A percentile compares a stretch with the other conserved stretches of the same genome.
Evolutionary conservation across 2,797 vertebrate species (phyloP).

Genomic region (Sebastes nivosus): DNA sequence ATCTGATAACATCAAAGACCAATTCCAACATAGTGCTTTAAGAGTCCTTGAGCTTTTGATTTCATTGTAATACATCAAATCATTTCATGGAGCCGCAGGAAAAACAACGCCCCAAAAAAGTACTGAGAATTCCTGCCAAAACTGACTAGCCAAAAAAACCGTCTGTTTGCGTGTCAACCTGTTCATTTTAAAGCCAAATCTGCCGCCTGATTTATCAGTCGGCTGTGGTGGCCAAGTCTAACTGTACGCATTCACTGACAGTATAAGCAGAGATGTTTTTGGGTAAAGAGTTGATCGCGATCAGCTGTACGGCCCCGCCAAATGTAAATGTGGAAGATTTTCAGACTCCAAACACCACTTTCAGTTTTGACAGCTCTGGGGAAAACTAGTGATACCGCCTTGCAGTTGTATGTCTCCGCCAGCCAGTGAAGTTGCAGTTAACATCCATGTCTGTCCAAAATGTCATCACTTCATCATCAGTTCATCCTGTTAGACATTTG

Average conservation of each 20-base stretch:
- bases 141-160: neutral
- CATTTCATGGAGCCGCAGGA: neutral
- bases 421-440: too few relatives aligned
- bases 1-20: constrained; percentile 13
- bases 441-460: too few relatives aligned
- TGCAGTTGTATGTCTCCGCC: too few relatives aligned
- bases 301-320: neutral
- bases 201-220: neutral
- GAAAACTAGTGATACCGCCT: too few relatives aligned
- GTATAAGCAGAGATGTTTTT: neutral
- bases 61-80: constrained; percentile 6
- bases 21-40: constrained; percentile 5
- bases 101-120: neutral
- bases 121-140: neutral
- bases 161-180: neutral
- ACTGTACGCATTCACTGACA: neutral
- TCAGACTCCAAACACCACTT: neutral
- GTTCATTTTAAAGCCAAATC: neutral
- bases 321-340: neutral
- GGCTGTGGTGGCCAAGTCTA: neutral
- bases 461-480: too few relatives aligned
- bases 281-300: neutral
- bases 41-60: constrained; percentile 13
- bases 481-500: too few relatives aligned
- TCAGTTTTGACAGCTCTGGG: neutral